These are phyloP conservation scores for Malurus elegans DNA, from an alignment of 2,113 vertebrate species.

Conservation along the genomic window DNA sequence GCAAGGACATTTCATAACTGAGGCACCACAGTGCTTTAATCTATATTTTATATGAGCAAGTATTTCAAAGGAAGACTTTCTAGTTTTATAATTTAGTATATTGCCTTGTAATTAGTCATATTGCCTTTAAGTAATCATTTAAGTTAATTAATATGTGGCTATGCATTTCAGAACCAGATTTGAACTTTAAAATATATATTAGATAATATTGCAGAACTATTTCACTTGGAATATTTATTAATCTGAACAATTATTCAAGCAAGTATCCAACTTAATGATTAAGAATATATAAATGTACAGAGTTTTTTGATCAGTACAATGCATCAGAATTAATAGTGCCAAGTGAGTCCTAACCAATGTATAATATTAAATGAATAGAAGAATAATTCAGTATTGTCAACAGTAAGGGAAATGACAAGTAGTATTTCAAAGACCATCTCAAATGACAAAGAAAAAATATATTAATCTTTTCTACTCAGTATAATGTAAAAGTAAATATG, in stretches of 20 bases:
- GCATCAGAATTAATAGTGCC: not conserved
- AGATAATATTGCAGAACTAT: not conserved
- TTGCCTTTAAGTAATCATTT: not conserved
- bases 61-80: not conserved
- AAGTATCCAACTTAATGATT: not conserved
- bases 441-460: not conserved
- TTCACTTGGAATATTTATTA: conserved; percentile 17
- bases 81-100: not conserved
- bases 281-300: not conserved
- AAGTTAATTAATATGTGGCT: not conserved
- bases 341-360: not conserved
- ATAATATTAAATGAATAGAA: not conserved
- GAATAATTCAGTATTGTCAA: not conserved
- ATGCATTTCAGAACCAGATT: not conserved
- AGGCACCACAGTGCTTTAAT: not conserved
- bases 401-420: not conserved
- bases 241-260: not conserved
- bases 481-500: not conserved
- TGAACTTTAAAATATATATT: not conserved
- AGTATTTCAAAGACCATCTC: not conserved
- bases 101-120: not conserved
- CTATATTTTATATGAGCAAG: not conserved
- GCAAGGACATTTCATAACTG: not conserved
- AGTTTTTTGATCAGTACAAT: not conserved
- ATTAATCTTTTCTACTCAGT: not conserved